Evolutionary conservation across 2,797 vertebrate genomes (phyloP).

Genomic region (Hapalemur alaotrensis): DNA sequence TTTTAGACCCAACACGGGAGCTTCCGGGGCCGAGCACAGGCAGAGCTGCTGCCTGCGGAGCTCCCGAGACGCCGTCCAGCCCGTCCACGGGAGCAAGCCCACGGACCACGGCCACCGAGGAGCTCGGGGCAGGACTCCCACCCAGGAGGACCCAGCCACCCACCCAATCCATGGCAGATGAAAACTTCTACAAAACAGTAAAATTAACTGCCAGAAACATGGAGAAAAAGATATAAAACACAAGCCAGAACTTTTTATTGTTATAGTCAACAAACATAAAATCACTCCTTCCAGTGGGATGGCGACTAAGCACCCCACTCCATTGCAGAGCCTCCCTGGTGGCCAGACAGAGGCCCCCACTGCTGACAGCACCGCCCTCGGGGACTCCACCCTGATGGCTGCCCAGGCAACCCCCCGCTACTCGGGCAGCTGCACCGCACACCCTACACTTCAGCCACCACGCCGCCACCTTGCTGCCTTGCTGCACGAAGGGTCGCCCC

Average conservation of each 20-base stretch:
- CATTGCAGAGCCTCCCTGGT: neutral
- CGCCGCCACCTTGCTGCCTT: too few relatives aligned
- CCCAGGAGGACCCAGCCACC: neutral
- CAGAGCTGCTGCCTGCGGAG: neutral
- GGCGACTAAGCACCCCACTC: accelerated
- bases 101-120: accelerated
- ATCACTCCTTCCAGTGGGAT: accelerated
- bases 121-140: neutral
- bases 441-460: too few relatives aligned
- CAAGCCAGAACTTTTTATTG: neutral
- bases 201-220: neutral
- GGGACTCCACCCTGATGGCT: accelerated
- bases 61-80: neutral
- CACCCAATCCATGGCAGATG: neutral
- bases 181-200: neutral
- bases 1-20: accelerated
- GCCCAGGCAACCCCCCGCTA: accelerated
- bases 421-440: neutral
- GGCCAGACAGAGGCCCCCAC: neutral
- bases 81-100: too few relatives aligned
- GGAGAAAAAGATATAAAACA: neutral
- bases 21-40: neutral
- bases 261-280: neutral
- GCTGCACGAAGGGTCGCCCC: too few relatives aligned
- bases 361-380: neutral